Percentiles rank a stretch among this genome's conserved stretches.
phyloP scores from a whole-genome alignment of 2,888 invertebrate genomes.

The Zhuqinia jingwanae region DNA sequence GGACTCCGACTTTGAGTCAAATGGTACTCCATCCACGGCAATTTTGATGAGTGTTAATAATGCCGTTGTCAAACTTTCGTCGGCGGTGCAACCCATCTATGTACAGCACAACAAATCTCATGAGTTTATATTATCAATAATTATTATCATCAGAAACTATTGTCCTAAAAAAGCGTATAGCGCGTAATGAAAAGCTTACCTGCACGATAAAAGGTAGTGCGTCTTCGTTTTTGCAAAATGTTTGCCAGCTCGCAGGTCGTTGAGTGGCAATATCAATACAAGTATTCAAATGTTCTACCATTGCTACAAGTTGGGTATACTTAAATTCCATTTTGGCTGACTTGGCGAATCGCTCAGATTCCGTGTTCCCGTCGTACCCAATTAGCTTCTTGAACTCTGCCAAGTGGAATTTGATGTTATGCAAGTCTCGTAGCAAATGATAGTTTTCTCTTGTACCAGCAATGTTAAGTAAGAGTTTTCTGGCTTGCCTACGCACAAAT shows the following conservation, averaged over 20 bases:
- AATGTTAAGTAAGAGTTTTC: conserved; percentile 94
- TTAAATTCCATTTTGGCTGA: conserved; percentile 78
- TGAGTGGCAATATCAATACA: conserved; percentile 95
- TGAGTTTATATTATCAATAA: no score
- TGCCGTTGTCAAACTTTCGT: conserved; percentile 79
- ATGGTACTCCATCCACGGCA: conserved; percentile 78
- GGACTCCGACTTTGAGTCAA: conserved; percentile 78
- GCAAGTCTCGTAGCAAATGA: conserved; percentile 95
- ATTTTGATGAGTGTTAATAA: conserved; percentile 78
- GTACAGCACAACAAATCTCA: background rate
- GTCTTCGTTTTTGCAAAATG: conserved; percentile 89
- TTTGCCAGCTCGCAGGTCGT: conserved; percentile 97
- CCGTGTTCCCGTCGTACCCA: conserved; percentile 75
- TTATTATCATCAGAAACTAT: conserved; percentile 14
- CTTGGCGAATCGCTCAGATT: conserved; percentile 72
- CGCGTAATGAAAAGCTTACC: conserved; percentile 82
- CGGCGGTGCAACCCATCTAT: conserved; percentile 77
- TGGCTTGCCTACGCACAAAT: conserved; percentile 89
- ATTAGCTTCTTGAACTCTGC: conserved; percentile 80
- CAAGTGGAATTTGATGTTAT: conserved; percentile 94
- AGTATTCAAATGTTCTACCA: conserved; percentile 96
- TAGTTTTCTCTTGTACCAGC: conserved; percentile 98
- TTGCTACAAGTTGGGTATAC: conserved; percentile 86
- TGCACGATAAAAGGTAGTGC: conserved; percentile 90
- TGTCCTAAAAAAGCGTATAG: background rate